Evolutionary conservation across 2,888 invertebrate species (phyloP).

Genomic region (Trissoscelio sp.): DNA sequence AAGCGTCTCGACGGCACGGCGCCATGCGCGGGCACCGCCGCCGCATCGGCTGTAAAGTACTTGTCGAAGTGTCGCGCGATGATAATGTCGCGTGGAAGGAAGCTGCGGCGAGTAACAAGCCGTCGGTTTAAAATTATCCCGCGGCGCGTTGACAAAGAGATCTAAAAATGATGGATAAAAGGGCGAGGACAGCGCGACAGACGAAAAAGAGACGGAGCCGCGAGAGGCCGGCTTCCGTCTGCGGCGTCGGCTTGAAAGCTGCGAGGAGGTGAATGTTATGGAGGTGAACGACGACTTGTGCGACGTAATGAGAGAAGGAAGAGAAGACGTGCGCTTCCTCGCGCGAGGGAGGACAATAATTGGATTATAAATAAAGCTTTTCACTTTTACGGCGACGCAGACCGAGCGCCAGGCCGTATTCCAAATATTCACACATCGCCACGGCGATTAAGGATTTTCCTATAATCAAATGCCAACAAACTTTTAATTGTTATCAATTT

Average conservation of each 20-base stretch:
- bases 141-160: constrained; percentile 65
- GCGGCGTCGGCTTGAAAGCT: constrained; percentile 32
- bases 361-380: constrained; percentile 67
- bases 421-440: constrained; percentile 23
- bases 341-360: constrained; percentile 67
- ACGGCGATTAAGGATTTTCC: not conserved
- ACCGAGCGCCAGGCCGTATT: constrained; percentile 21
- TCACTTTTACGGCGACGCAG: constrained; percentile 51
- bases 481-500: too few species aligned
- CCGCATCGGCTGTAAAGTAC: constrained; percentile 59
- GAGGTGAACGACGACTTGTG: constrained; percentile 59
- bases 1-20: constrained; percentile 66
- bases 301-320: constrained; percentile 57
- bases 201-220: constrained; percentile 42
- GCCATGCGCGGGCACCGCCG: constrained; percentile 61
- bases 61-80: constrained; percentile 68
- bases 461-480: not conserved
- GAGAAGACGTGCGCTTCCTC: constrained; percentile 53
- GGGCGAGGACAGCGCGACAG: constrained; percentile 56
- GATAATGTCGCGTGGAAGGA: constrained; percentile 63
- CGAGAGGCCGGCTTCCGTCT: constrained; percentile 56
- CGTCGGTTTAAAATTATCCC: constrained; percentile 68
- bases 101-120: constrained; percentile 65
- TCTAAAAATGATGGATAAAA: constrained; percentile 67
- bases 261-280: constrained; percentile 53